Base-by-base conservation (phyloP, 2,797 vertebrate genomes). In the Phalanger gymnotis region DNA sequence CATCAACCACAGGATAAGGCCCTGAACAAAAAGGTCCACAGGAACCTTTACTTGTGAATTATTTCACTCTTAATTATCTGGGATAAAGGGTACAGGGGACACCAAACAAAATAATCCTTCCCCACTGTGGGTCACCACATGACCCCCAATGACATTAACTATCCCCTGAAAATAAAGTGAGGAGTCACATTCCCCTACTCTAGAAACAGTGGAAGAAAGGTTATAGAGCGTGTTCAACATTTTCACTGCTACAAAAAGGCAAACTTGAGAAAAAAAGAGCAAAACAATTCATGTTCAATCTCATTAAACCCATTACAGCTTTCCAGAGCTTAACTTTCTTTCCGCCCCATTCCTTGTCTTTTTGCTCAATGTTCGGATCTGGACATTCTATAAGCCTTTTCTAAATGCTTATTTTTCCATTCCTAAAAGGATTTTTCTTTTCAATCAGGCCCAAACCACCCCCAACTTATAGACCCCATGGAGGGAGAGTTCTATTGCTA, bases 381-480 rank as follows among this genome's bases (percentile, higher is more conserved):
- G 52, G 94, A 97, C 2, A 61, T 97, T 96, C 95, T 92, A 30
- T 96, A 94, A 96, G 95, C 61, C 55, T 92, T 93, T 93, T 89
- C 96, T 97, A 98, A 98, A 98, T 73, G n/a, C 66, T 97, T 98
- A 97, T 96, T 94, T 98, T 96, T 97, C 94, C 94, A 95, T 95
- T 96, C 92, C 95, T 97, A 95, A 97, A 96, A 92, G 87, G 90
- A 97, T 98, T 98, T 95, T 97, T 97, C 98, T 98, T 91, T 96
- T 94, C 95, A 97, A 94, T 94, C 97, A 55, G 96, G 94, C 92
- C 95, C 54, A 95, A 94, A 0, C 96, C 66, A 93, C 95, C 96
- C 98, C 91, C 97, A 89, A 94, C n/a, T 97, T 73, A 54, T 92
- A 96, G 96, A 47, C 87, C 55, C 56, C 98, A 98, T 94, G 97